Evolutionary conservation across 2,797 vertebrate genomes (phyloP), one percentile per base, ranked within the genome.

Genomic region (Eidolon dupreanum): DNA sequence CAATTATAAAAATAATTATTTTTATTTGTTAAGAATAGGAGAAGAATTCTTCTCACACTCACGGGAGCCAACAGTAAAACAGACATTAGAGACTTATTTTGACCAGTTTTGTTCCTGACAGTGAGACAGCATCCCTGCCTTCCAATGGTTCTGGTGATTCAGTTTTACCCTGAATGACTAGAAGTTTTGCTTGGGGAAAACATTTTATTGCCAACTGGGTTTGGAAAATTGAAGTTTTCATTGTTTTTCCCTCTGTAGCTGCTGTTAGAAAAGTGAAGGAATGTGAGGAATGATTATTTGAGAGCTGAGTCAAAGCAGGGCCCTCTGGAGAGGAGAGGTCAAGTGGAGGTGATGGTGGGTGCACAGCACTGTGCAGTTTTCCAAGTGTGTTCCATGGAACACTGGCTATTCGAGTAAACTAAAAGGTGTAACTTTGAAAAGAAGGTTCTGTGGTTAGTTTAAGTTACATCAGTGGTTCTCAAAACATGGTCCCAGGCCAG

Each of bases 201-300:
- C 49, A 31, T 74, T 63, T 68, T 70, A 85, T 86, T 73, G 74
- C 31, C 49, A 57, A 82, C 41, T 41, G 13, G 26, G 36, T 74
- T 91, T 82, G 41, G 86, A 77, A 88, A 97, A 93, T 3, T 19
- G 36, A 82, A 33, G 41, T 53, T 82, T 93, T 94, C 75, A 4
- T 28, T 31, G 20, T 6, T 82, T 65, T 33, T 4, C 61, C 6
- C 17, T 26, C 31, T 4, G 6, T 6, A n/a, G 38, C 49, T 95
- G 13, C 46, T 15, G 2, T 28, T 6, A 79, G 85, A 55, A 87
- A 85, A 88, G 4, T 0, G 19, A n/a, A 78, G 38, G 26, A 59
- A 68, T 28, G 46, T 20, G 20, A 82, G 28, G 82, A 17, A 0
- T 6, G 51, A 46, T 28, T 5, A 33, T n/a, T 0, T 59, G 41